Percentiles rank a stretch among this genome's conserved stretches.
These are phyloP conservation scores for Pseudomyrmex dendroicus DNA, from an alignment of 1,140 invertebrate genomes.

Conservation along the genomic window DNA sequence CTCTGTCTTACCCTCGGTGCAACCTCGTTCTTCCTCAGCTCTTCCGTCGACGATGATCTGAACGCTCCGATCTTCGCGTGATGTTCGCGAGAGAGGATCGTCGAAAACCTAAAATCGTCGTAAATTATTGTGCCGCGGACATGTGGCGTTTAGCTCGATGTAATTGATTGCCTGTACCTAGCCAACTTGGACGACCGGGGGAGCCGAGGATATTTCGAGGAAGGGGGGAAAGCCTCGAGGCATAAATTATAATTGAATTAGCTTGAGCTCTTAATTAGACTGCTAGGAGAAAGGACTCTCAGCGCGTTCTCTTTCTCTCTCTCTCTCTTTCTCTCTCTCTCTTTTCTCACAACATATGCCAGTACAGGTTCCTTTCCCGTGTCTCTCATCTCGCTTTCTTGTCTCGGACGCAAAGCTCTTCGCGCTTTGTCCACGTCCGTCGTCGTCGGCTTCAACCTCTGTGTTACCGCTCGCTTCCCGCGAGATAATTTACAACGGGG, in stretches of 20 bases:
- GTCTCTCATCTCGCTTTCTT: conserved; percentile 16
- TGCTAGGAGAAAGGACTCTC: conserved; percentile 40
- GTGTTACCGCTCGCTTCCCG: conserved; percentile 59
- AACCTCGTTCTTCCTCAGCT: conserved; percentile 42
- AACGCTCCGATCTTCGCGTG: background rate
- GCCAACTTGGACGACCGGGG: conserved; percentile 32
- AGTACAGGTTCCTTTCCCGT: conserved; percentile 45
- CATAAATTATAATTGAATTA: conserved; percentile 82
- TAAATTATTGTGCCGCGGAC: conserved; percentile 76
- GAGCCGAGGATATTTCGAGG: conserved; percentile 11
- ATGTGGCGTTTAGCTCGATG: conserved; percentile 75
- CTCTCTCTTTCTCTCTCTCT: conserved; percentile 54
- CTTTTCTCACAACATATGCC: background rate
- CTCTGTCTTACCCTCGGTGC: background rate
- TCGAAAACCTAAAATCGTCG: conserved; percentile 72
- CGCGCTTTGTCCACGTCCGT: conserved; percentile 46
- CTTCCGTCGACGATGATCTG: conserved; percentile 18
- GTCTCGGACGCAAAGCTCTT: conserved; percentile 17
- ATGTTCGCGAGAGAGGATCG: conserved; percentile 35
- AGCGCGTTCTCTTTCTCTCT: conserved; percentile 48
- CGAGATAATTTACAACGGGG: conserved; percentile 76
- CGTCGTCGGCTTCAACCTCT: conserved; percentile 58
- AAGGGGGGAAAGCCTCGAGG: conserved; percentile 49
- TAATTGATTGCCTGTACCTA: conserved; percentile 78
- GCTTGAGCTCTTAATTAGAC: conserved; percentile 78